A percentile compares a stretch with the other conserved stretches of the same genome.
Conservation (phyloP, 2,113 vertebrate species). For the Erythrocebus patas region DNA sequence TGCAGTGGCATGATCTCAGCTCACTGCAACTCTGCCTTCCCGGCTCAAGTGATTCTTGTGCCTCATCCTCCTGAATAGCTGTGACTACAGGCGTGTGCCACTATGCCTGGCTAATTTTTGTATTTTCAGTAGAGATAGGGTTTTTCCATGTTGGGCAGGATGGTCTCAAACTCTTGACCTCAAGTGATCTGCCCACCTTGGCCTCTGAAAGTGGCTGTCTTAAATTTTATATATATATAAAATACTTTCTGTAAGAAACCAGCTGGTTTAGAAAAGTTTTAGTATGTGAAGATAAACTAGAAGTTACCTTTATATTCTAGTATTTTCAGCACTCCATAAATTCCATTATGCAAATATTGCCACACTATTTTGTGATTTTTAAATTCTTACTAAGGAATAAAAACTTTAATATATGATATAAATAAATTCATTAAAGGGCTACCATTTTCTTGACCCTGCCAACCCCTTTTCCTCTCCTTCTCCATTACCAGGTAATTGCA, state of each 20-base stretch:
- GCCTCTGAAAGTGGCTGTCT: slow-evolving; percentile 69
- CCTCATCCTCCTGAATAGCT: no score
- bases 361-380: slow-evolving; percentile 87
- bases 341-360: slow-evolving; percentile 85
- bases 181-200: no score
- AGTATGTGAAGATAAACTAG: slow-evolving; percentile 82
- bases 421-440: not conserved
- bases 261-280: slow-evolving; percentile 86
- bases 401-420: slow-evolving; percentile 82
- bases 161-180: no score
- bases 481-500: not conserved
- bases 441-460: not conserved
- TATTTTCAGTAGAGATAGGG: no score
- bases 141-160: no score
- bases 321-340: slow-evolving; percentile 85
- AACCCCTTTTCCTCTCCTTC: not conserved
- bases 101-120: no score
- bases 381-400: slow-evolving; percentile 88
- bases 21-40: no score
- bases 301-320: slow-evolving; percentile 85
- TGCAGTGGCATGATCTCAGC: no score
- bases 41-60: no score
- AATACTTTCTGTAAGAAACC: slow-evolving; percentile 90
- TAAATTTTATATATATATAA: slow-evolving; percentile 85
- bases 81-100: no score